Percentiles rank a stretch among this genome's conserved stretches.
These are phyloP conservation scores for Madoqua kirkii DNA, from an alignment of 2,113 vertebrate genomes.

Conservation along the genomic window DNA sequence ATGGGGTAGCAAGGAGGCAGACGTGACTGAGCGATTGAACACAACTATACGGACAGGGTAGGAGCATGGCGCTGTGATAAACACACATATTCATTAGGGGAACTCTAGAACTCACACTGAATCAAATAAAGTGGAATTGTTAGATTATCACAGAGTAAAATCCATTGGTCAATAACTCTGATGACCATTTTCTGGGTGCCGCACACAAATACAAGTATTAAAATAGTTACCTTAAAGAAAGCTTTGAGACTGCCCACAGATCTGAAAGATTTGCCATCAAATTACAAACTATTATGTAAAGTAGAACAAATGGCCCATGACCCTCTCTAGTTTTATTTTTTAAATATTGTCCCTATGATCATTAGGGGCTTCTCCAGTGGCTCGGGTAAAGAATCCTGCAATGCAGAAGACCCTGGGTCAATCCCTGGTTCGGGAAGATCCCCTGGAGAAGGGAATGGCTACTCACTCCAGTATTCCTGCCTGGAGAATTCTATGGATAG, in stretches of 20 bases:
- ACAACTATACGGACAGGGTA: not conserved
- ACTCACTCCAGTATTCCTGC: not conserved
- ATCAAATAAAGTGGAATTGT: not conserved
- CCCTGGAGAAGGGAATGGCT: not conserved
- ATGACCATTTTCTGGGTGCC: not conserved
- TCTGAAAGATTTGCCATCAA: not conserved
- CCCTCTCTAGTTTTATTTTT: not conserved
- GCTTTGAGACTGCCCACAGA: not conserved
- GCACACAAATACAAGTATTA: not conserved
- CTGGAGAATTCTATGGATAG: not conserved
- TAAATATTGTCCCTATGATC: not conserved
- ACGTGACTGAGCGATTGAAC: not conserved
- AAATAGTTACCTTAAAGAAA: not conserved
- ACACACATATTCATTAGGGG: not conserved
- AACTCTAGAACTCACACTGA: not conserved
- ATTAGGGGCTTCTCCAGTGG: not conserved
- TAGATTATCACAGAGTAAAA: not conserved
- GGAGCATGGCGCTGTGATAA: not conserved
- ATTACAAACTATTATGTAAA: not conserved
- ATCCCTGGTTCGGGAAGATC: not conserved
- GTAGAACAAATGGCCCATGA: not conserved
- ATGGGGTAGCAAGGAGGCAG: fast-evolving
- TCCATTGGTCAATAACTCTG: not conserved
- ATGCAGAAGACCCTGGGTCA: not conserved
- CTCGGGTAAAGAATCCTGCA: not conserved